Evolutionary conservation across 2,797 vertebrate genomes (phyloP), one percentile per base, ranked within the genome.

Genomic region (Jordanella pulchra): DNA sequence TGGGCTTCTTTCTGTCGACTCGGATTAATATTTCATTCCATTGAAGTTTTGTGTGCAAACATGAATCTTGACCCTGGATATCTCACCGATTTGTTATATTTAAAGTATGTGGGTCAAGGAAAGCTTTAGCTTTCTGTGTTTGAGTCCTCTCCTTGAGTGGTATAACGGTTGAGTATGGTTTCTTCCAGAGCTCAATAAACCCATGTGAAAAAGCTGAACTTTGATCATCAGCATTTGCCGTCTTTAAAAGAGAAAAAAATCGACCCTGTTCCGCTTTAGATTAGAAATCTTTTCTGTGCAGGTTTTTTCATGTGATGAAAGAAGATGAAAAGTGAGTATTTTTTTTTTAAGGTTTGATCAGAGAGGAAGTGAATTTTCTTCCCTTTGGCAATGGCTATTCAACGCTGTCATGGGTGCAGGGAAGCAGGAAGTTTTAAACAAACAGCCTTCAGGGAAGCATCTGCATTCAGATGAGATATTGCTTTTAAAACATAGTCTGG

Each of bases 371-470:
- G 0, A 39, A 0, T 32, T 32, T 48, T 54, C 21, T 44, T 64
- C 7, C 21, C 21, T 42, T 39, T 42, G 17, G 27, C 28, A 2
- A 11, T 12, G 15, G 25, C 45, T 65, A 17, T 60, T 67, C 47
- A 45, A 56, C 44, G 12, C 25, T 47, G 51, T 55, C 27, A 27
- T 5, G 7, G 28, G 44, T 60, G 28, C 13, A 17, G 30, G 48
- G 39, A 63, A 69, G 65, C 67, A 44, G 67, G 76, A 84, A 51
- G 72, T 78, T 67, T 71, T 48, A 25, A 63, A 21, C 48, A 69
- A 64, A 67, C n/a, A 60, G 14, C 18, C 27, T 32, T 1, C 42
- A 18, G 48, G 17, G 55, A 67, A 53, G 30, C 30, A 23, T 72
- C 28, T 44, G n/a, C 54, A 51, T 47, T 67, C n/a, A 51, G 30